Evolutionary conservation across 2,888 invertebrate species (phyloP), one percentile per base, ranked within the genome.

Genomic region (Diadegma fenestrale): DNA sequence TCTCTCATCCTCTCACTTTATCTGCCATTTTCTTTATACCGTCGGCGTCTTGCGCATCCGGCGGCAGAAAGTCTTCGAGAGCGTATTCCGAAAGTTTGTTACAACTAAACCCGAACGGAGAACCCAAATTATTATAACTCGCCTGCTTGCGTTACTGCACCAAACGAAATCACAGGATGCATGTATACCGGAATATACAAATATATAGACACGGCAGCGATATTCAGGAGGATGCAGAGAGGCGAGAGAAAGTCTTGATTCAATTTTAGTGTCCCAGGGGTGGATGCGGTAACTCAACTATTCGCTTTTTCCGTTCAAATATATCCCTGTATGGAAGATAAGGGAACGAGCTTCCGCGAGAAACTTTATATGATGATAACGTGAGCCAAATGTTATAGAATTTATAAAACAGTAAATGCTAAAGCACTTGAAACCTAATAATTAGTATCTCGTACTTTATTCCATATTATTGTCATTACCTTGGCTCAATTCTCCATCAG

Each of bases 131-230:
- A 85, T 85, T 80, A 76, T 82, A 80, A 73, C 82, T 76, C 82
- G 76, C 75, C 43, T 64, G 73, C 58, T 78, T 72, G 80, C 63
- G 48, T 81, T 73, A 41, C 61, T 64, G 75, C 88, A 68, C 84
- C 86, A 84, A 84, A 86, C 80, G 71, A 82, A 87, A 88, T 86
- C 85, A 83, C 80, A 84, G 48, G 19, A 79, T 76, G 72, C 6
- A 33, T 75, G 69, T 48, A 79, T 73, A 54, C 54, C 54, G 12
- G 4, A 22, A 54, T 54, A 45, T 80, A 66, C 48, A 17, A 43
- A 43, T 68, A 30, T 37, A 22, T 5, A 54, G 3, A 12, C 26
- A n/a, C 10, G 2, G 17, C 8, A 19, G 26, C 14, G 26, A 58
- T 58, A 58, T 14, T 12, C 2, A 37, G 30, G 54, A 37, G 73